Base-by-base conservation (phyloP, 1,140 invertebrate species). In the Danaus melanippus region DNA sequence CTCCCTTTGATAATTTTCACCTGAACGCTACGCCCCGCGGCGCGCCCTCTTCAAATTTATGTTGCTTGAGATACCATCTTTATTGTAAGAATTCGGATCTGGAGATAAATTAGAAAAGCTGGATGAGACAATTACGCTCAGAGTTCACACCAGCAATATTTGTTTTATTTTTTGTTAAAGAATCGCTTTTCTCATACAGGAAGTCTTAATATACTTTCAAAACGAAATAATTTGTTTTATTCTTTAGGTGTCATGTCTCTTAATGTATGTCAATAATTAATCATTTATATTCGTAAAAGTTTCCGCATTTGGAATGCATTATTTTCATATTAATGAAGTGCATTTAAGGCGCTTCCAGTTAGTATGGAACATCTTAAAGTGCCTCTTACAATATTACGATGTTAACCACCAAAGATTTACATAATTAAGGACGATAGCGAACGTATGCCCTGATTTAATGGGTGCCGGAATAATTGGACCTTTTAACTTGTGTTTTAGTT, bases 321-420 rank as follows among this genome's bases (percentile, higher is more conserved):
- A 12, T 56, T 32, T 47, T 42, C 32, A 8, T 32, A 45, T 41
- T 6, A 10, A 39, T 8, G 9, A 48, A 46, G 10, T 50, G 10
- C 12, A 8, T n/a, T 54, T 12, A 32, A 51, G 59, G 15, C 66
- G 12, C 62, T 64, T 80, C 74, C 55, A 80, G 68, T 15, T 39
- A 3, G 11, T 46, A 6, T 65, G 66, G 21, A 39, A 10, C 12
- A 44, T 15, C 42, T 50, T 57, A 62, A 66, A 80, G 83, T 83
- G 80, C 81, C 80, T 74, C 71, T 83, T 81, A 84, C 79, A 82
- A 80, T 83, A 86, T 84, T 79, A 84, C 78, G 75, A 80, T 77
- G 80, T 86, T 82, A 86, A 86, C 80, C 80, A 67, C 79, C 62
- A 56, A 59, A 69, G 75, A 84, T 86, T 86, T 84, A 69, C 83